A percentile compares a stretch with the other conserved stretches of the same genome.
Conservation (phyloP, 2,888 invertebrate species). For the Diaprepes abbreviatus region DNA sequence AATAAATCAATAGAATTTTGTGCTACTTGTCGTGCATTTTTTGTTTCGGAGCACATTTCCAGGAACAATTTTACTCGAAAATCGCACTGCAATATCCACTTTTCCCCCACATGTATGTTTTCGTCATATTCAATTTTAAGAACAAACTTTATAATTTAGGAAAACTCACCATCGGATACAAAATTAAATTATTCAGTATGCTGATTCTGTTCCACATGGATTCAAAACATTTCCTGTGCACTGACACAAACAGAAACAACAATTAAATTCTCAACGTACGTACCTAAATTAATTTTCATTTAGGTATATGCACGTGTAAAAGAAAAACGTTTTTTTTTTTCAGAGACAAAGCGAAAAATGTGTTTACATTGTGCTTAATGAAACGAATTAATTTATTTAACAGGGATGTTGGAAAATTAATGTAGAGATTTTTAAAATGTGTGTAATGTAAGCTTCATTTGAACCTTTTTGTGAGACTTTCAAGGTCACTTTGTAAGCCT, state of each 20-base stretch:
- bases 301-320: background rate
- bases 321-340: background rate
- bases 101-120: background rate
- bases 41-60: too few relatives aligned
- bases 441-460: too few relatives aligned
- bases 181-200: constrained; percentile 31
- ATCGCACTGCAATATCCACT: background rate
- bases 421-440: too few relatives aligned
- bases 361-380: too few relatives aligned
- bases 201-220: constrained; percentile 18
- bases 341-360: too few relatives aligned
- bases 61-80: too few relatives aligned
- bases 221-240: constrained; percentile 14
- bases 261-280: constrained; percentile 15
- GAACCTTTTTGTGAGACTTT: too few relatives aligned
- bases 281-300: constrained; percentile 19
- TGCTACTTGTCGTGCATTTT: too few relatives aligned
- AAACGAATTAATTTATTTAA: too few relatives aligned
- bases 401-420: too few relatives aligned
- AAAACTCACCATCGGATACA: background rate
- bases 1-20: too few relatives aligned
- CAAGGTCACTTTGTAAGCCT: too few relatives aligned
- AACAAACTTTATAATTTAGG: constrained; percentile 14
- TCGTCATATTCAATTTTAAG: constrained; percentile 3
- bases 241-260: constrained; percentile 9